Base-by-base conservation (phyloP, 2,797 vertebrate genomes). In the Bradypus variegatus region DNA sequence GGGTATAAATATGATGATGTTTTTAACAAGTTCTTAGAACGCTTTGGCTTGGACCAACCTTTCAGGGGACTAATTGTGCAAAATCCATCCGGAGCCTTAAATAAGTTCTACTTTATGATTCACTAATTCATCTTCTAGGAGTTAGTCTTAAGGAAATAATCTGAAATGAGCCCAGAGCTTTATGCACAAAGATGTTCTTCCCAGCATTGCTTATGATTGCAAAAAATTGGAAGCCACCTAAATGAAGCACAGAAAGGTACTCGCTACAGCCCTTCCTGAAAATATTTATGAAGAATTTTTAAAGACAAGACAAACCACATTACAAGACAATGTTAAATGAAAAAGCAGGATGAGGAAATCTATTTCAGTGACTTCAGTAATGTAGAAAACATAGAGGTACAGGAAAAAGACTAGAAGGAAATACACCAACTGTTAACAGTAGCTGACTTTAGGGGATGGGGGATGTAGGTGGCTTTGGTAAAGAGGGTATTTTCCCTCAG, bases 81-180 rank as follows among this genome's bases (percentile, higher is more conserved):
- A 87, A 93, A 33, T 93, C 29, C 89, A 12, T 38, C n/a, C 67
- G n/a, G 55, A 86, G 69, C 78, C 88, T 92, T 78, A 69, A 86
- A 88, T 83, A 87, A 55, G 33, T 88, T 80, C 50, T 72, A 8
- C 62, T 92, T 69, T 76, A 41, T 82, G 82, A 86, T 77, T 93
- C 92, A 16, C 4, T 88, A 78, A 79, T 78, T 62, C 41, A 11
- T 77, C 79, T 75, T 93, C 41, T 90, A 93, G 83, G 36, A 72
- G 36, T 72, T 41, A 38, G 10, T 41, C 6, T 16, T 72, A 72
- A 72, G 69, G 84, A 88, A 70, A 64, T 60, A 75, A 31, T 58
- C 33, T 84, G 80, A 90, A 77, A 21, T 55, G 23, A 89, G 73
- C 76, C 72, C 72, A 62, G 75, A 38, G 27, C 48, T 36, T 15